Evolutionary conservation across 1,140 invertebrate genomes (phyloP).

Genomic region (Atta cephalotes): DNA sequence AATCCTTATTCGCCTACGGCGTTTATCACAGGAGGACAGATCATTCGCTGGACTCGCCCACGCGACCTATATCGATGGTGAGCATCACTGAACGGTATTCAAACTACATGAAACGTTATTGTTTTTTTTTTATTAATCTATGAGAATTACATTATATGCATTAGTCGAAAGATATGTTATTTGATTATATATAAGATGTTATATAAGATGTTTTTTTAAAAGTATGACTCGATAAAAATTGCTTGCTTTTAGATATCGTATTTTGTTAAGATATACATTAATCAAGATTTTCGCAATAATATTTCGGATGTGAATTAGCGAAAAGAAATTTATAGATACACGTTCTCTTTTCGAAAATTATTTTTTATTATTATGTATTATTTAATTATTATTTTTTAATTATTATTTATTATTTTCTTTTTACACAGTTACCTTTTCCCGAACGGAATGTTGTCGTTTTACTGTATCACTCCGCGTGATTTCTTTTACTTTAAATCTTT

Average conservation of each 20-base stretch:
- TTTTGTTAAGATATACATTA: background rate
- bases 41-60: conserved; percentile 60
- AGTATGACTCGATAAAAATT: conserved; percentile 18
- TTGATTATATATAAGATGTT: conserved; percentile 1
- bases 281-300: conserved; percentile 16
- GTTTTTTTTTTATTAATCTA: conserved; percentile 17
- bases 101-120: conserved; percentile 21
- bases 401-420: background rate
- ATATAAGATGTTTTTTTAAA: background rate
- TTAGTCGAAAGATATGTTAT: background rate
- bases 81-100: conserved; percentile 36
- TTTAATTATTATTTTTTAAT: too few relatives aligned
- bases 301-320: background rate
- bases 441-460: conserved; percentile 8
- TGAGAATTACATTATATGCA: background rate
- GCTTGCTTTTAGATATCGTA: background rate
- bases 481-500: background rate
- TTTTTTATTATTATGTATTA: background rate
- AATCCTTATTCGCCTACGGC: conserved; percentile 49
- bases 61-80: conserved; percentile 50
- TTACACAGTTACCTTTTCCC: conserved; percentile 4
- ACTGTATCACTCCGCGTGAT: background rate
- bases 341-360: background rate
- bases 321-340: background rate
- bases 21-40: conserved; percentile 66